Conservation (phyloP, 2,113 vertebrate genomes). For the Chlamydotis undulata region DNA sequence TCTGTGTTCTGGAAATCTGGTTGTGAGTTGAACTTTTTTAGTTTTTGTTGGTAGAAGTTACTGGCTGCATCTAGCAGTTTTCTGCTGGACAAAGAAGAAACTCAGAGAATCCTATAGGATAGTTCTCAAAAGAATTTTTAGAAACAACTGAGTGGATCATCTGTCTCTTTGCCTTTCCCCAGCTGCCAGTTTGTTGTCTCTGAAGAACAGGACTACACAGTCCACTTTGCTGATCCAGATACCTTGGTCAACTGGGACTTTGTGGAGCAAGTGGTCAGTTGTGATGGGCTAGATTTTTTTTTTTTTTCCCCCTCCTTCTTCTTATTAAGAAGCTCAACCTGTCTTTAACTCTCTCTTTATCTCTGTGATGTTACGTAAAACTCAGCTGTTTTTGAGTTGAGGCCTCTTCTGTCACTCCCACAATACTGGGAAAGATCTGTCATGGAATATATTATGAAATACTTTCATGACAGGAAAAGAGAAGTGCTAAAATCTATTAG, state of each 20-base stretch:
- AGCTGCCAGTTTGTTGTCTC: slow-evolving; percentile 99
- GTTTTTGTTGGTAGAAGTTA: neutral
- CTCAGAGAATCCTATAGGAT: slow-evolving; percentile 29
- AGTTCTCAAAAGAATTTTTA: slow-evolving; percentile 25
- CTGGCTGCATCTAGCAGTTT: neutral
- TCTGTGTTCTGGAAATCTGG: neutral
- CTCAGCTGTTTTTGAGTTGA: slow-evolving; percentile 55
- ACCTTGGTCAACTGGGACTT: slow-evolving; percentile 98
- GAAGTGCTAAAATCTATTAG: slow-evolving; percentile 69
- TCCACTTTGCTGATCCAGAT: slow-evolving; percentile 97
- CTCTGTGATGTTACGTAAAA: slow-evolving; percentile 56
- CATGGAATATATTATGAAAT: slow-evolving; percentile 65
- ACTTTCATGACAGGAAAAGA: slow-evolving; percentile 63
- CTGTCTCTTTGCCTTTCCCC: slow-evolving; percentile 63
- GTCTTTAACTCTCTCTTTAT: slow-evolving; percentile 40
- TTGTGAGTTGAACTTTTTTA: neutral
- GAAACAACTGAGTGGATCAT: slow-evolving; percentile 45
- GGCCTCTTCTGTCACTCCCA: slow-evolving; percentile 68
- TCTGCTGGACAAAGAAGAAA: slow-evolving; percentile 1
- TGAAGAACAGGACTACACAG: slow-evolving; percentile 95
- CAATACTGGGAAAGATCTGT: slow-evolving; percentile 61
- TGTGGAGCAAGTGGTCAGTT: slow-evolving; percentile 98
- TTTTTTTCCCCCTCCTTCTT: neutral
- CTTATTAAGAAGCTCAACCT: slow-evolving; percentile 10
- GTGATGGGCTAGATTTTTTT: slow-evolving; percentile 33